These are phyloP conservation scores for Cydia amplana DNA, from an alignment of 1,140 invertebrate species.

Conservation along the genomic window DNA sequence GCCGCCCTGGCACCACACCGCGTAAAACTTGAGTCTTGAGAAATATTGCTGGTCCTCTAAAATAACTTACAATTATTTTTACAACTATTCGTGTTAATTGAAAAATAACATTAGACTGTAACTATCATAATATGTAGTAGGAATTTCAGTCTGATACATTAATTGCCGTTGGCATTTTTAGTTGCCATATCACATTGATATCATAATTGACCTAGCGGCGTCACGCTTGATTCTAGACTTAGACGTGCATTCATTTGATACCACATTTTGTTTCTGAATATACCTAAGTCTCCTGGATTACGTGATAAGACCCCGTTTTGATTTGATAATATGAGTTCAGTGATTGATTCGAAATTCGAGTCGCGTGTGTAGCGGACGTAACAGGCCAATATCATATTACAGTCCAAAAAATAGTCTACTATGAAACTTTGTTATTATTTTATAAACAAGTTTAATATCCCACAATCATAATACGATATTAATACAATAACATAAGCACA, in stretches of 20 bases:
- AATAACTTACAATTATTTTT: not conserved
- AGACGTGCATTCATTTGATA: not conserved
- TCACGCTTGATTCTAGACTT: too few relatives aligned
- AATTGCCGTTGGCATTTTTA: too few relatives aligned
- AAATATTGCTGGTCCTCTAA: not conserved
- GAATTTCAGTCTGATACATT: too few relatives aligned
- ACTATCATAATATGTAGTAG: too few relatives aligned
- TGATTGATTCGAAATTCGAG: constrained; percentile 7
- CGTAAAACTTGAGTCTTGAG: not conserved
- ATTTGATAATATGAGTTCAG: constrained; percentile 6
- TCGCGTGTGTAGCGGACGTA: constrained; percentile 12
- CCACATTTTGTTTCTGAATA: not conserved
- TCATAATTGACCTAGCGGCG: too few relatives aligned
- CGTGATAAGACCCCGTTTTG: constrained; percentile 8
- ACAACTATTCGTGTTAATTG: too few relatives aligned
- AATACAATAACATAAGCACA: too few relatives aligned
- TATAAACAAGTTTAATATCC: not conserved
- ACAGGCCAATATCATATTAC: constrained; percentile 5
- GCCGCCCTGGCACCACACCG: not conserved
- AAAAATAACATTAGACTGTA: too few relatives aligned
- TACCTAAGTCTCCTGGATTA: not conserved
- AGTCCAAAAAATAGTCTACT: not conserved
- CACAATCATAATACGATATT: too few relatives aligned
- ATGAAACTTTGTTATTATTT: not conserved
- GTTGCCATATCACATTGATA: too few relatives aligned